Evolutionary conservation across 2,888 invertebrate genomes (phyloP).

Genomic region (Euplagia quadripunctaria): DNA sequence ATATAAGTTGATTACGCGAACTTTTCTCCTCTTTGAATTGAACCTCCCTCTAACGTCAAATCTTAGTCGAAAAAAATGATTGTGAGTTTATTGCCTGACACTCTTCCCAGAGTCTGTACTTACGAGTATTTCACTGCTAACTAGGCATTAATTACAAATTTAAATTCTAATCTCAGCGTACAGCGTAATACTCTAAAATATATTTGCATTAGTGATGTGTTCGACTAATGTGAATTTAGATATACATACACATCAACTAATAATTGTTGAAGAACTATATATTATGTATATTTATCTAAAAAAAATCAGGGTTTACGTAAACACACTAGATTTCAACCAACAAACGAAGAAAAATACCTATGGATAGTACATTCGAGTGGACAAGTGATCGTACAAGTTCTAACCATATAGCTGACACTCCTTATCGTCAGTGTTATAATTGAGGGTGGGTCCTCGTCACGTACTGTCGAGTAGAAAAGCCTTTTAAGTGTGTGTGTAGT

Average conservation of each 20-base stretch:
- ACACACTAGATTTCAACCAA: background rate
- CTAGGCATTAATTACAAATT: background rate
- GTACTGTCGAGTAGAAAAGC: conserved; percentile 47
- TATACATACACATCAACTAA: background rate
- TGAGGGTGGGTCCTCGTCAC: conserved; percentile 41
- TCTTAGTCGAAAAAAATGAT: background rate
- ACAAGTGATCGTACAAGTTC: conserved; percentile 44
- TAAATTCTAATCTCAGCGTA: background rate
- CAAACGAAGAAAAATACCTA: conserved; percentile 33
- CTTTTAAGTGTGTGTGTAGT: conserved; percentile 19
- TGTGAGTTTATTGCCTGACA: background rate
- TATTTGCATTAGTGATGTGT: background rate
- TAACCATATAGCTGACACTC: conserved; percentile 50
- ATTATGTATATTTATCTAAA: background rate
- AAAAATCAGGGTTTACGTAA: no score
- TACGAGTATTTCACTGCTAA: background rate
- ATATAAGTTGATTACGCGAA: no score
- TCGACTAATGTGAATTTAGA: background rate
- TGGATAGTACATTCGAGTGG: conserved; percentile 42
- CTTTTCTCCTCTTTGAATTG: no score
- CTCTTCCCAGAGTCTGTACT: background rate
- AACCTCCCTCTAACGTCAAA: no score
- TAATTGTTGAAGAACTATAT: background rate
- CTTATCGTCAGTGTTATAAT: conserved; percentile 45
- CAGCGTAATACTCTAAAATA: background rate